phyloP scores from a whole-genome alignment of 2,113 vertebrate species.

The Scalopus aquaticus region DNA sequence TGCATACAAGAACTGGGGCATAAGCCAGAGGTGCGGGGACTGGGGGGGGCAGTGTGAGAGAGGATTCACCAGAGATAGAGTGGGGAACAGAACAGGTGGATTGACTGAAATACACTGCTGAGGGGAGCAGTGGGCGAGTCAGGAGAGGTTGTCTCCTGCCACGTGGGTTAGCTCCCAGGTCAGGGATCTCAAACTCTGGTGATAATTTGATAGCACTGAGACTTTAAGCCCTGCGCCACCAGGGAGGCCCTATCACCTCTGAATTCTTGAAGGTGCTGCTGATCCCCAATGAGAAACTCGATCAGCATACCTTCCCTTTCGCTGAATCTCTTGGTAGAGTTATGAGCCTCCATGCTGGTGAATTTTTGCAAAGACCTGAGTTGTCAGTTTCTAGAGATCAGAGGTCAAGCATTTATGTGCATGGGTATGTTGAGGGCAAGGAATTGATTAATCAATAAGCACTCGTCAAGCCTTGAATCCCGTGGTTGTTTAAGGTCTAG shows the following conservation, averaged over 20 bases:
- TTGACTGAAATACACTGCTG: too few species aligned
- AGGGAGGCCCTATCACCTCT: background rate
- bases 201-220: too few species aligned
- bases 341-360: background rate
- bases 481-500: background rate
- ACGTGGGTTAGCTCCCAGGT: too few species aligned
- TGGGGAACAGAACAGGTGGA: too few species aligned
- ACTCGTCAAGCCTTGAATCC: conserved; percentile 40
- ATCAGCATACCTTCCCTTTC: background rate
- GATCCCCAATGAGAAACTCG: background rate
- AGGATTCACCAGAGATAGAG: too few species aligned
- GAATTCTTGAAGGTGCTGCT: background rate
- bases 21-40: too few species aligned
- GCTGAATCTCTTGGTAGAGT: background rate
- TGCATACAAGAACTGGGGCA: too few species aligned
- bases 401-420: conserved; percentile 45
- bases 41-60: too few species aligned
- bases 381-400: conserved; percentile 54
- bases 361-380: conserved; percentile 54
- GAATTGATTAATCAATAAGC: conserved; percentile 69
- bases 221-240: too few species aligned
- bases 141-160: too few species aligned
- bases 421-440: background rate
- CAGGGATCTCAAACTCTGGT: too few species aligned
- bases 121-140: too few species aligned